Conservation (phyloP, 2,797 vertebrate genomes). For the Schizopygopsis malacanthus region DNA sequence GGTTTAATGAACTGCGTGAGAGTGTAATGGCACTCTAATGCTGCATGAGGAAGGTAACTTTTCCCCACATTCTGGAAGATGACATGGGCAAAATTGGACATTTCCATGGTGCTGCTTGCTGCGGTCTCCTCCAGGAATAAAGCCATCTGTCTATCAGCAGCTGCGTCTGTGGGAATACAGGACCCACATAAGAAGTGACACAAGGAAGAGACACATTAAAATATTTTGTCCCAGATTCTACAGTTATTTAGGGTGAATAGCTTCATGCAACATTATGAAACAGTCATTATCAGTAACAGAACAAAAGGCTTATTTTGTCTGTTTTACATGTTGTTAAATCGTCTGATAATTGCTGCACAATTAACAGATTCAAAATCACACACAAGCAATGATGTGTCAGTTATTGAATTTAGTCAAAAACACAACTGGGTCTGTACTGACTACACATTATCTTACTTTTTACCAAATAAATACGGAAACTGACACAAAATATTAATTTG, state of each 20-base stretch:
- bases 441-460: too few relatives aligned
- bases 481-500: not conserved
- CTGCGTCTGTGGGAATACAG: conserved; percentile 50
- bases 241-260: not conserved
- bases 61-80: conserved; percentile 99
- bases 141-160: conserved; percentile 82
- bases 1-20: conserved; percentile 95
- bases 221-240: not conserved
- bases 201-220: not conserved
- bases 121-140: conserved; percentile 85
- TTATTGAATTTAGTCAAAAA: not conserved
- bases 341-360: not conserved
- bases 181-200: conserved; percentile 1
- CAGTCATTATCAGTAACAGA: not conserved
- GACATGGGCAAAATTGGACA: conserved; percentile 98
- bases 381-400: not conserved
- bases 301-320: not conserved
- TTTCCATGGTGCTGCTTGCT: conserved; percentile 84
- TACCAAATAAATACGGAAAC: too few relatives aligned
- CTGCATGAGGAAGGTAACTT: conserved; percentile 95
- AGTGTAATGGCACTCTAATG: conserved; percentile 96
- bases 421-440: not conserved
- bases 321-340: not conserved
- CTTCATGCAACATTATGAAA: not conserved
- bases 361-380: not conserved